Base-by-base conservation (phyloP, 2,888 invertebrate genomes). In the Lepidonotus clava region DNA sequence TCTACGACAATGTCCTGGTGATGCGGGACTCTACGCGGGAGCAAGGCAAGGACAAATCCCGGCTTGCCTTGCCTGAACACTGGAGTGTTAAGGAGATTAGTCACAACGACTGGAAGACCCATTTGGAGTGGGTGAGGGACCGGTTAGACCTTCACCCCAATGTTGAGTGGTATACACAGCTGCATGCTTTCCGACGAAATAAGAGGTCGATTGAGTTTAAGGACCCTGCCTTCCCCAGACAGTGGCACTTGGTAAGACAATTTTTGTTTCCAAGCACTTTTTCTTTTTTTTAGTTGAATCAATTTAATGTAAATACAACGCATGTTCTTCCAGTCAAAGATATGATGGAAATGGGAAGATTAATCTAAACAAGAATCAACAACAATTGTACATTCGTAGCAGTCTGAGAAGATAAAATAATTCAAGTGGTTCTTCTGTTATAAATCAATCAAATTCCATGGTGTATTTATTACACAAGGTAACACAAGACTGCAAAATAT, bases 201-300 rank as follows among this genome's bases (percentile, higher is more conserved):
- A 84, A 34, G 77, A 88, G 76, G 40, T 1, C 56, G 28, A 6
- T 40, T 34, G n/a, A n/a, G 8, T 61, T 80, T 85, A 87, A 90
- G 40, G 94, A 94, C 89, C 92, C 92, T 6, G 89, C 84, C 28
- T 93, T 91, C 87, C 86, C 85, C 0, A 85, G 90, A 38, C 93
- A 94, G 87, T 94, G 94, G 94, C 94, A 94, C 88, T 89, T 94
- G 91, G 92, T 93, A 87, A 90, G 91, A n/a, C n/a, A n/a, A n/a
- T n/a, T n/a, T n/a, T n/a, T 86, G 28, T n/a, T 24, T 32, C n/a
- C 36, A 53, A 11, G 40, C 21, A 6, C 83, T 51, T 46, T 51
- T 36, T 76, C 11, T 71, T 66, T 87, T 51, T 51, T 14, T 21
- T 14, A 51, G 11, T 11, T 51, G 21, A 14, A 51, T 51, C 11